Evolutionary conservation across 2,113 vertebrate genomes (phyloP).

Genomic region (Euleptes europaea): DNA sequence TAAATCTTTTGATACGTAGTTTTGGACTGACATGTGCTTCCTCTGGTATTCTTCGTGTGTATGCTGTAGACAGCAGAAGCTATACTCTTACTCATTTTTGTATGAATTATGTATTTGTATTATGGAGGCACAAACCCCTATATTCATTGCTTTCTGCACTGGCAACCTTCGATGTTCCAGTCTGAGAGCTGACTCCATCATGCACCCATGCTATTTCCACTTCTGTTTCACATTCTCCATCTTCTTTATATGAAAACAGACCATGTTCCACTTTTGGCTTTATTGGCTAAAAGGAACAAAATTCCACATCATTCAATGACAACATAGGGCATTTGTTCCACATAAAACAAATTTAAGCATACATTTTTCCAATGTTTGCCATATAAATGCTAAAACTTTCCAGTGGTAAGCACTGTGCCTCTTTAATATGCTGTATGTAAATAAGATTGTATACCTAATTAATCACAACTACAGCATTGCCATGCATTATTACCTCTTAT

Average conservation of each 20-base stretch:
- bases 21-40: background rate
- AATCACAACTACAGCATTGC: background rate
- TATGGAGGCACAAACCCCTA: background rate
- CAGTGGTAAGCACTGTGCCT: background rate
- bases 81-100: background rate
- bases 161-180: background rate
- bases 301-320: background rate
- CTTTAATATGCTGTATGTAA: background rate
- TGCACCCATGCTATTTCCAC: background rate
- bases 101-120: background rate
- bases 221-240: slow-evolving; percentile 2
- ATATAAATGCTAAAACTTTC: background rate
- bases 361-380: too few relatives aligned
- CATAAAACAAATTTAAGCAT: background rate
- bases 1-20: slow-evolving; percentile 33
- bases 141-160: background rate
- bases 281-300: background rate
- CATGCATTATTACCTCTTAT: background rate
- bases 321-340: background rate
- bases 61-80: background rate
- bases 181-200: background rate
- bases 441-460: background rate
- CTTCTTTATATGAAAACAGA: slow-evolving; percentile 10
- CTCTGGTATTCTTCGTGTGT: background rate
- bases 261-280: background rate